Evolutionary conservation across 2,888 invertebrate species (phyloP), one percentile per base, ranked within the genome.

Genomic region (Parnassius glacialis): DNA sequence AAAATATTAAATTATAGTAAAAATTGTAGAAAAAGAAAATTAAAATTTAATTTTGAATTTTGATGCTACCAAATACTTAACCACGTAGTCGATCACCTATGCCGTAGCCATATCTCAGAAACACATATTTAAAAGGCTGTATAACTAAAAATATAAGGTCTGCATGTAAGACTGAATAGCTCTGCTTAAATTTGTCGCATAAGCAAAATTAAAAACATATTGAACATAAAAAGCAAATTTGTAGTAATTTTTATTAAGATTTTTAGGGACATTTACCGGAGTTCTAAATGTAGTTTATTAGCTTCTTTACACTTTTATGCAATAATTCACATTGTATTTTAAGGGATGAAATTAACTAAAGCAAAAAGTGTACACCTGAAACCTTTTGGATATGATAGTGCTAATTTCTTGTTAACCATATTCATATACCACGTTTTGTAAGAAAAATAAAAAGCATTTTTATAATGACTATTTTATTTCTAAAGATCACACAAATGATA

Each of bases 401-500:
- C 44, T 52, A 58, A 58, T 55, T 60, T 60, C 20, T 12, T 56
- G 12, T 55, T 55, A 51, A 43, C 43, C 54, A 60, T 25, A 54
- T 54, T 42, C 11, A 34, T 60, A 60, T 44, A 12, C 16, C 16
- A 16, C 13, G 42, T 53, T 11, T 52, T 52, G 25, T 52, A 16
- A 10, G 16, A 54, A 43, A 67, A 67, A 69, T 68, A 68, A 70
- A 68, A 69, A 59, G 50, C 57, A 62, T n/a, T 50, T 34, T 25
- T 34, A 57, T 65, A 62, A 66, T 67, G 64, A 71, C 76, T 81
- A 78, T 65, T 82, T 83, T 83, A 80, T 80, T 83, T 47, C 74
- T 75, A 78, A 68, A 64, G 68, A 76, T 79, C 83, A 84, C 83
- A 82, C 80, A 69, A 73, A 74, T 7, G 5, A 34, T 70, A 68